Evolutionary conservation across 2,888 invertebrate genomes (phyloP).

Genomic region (Andrena minutula): DNA sequence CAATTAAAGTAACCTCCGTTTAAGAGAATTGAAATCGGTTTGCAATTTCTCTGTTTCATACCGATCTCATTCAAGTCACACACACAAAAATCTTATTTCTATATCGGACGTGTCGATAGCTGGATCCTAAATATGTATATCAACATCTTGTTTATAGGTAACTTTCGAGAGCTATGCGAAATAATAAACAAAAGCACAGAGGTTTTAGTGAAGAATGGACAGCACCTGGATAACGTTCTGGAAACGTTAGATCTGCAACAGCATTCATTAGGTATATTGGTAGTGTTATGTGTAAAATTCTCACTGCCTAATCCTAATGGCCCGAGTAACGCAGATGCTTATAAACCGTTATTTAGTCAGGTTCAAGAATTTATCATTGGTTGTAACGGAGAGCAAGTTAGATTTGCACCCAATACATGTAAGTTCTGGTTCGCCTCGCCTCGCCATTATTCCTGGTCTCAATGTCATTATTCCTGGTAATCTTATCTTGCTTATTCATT

Average conservation of each 20-base stretch:
- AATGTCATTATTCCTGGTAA: background rate
- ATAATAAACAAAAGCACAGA: constrained; percentile 93
- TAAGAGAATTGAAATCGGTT: background rate
- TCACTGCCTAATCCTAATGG: constrained; percentile 85
- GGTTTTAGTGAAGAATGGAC: constrained; percentile 92
- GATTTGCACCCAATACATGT: constrained; percentile 95
- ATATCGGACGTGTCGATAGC: constrained; percentile 8
- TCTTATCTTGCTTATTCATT: constrained; percentile 1
- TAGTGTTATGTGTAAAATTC: constrained; percentile 93
- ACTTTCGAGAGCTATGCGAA: constrained; percentile 91
- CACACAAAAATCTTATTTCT: constrained; percentile 5
- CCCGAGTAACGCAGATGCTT: constrained; percentile 71
- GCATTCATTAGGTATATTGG: constrained; percentile 95
- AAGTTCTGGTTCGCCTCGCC: constrained; percentile 83
- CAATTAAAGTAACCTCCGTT: background rate
- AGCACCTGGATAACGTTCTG: constrained; percentile 94
- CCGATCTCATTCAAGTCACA: background rate
- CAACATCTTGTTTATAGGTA: constrained; percentile 86
- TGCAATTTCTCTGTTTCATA: background rate
- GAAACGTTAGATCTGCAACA: constrained; percentile 96
- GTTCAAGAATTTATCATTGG: constrained; percentile 94
- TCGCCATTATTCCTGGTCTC: background rate
- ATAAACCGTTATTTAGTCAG: constrained; percentile 89
- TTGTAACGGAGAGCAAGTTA: constrained; percentile 95
- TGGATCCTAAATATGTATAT: constrained; percentile 17